Base-by-base conservation (phyloP, 2,797 vertebrate species). In the Acipenser ruthenus region DNA sequence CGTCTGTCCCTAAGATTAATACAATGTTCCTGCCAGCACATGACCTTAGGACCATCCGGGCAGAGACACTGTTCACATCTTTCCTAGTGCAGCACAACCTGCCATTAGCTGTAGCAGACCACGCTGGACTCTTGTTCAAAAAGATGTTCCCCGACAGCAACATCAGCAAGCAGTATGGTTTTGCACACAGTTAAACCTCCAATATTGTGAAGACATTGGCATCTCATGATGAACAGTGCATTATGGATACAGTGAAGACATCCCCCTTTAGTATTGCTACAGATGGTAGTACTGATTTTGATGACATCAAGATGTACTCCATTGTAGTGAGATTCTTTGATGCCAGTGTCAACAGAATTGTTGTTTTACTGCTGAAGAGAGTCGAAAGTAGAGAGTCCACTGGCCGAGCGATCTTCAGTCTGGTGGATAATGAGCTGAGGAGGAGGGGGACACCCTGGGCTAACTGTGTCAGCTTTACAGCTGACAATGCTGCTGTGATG, bases 401-500 rank as follows among this genome's bases (percentile, higher is more conserved):
- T 23, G 71, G 68, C 18, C 50, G 47, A 70, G 51, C 49, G 10
- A 56, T 62, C 63, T 67, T 50, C 61, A 12, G 69, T 11, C 10
- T 66, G 2, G 8, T 66, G 65, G 61, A 68, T 37, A 10, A 8
- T 60, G 65, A 69, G 55, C 37, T 64, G 4, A 69, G 64, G 13
- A 64, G 49, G 37, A 63, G 62, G 49, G 23, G 9, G 13, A 68
- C 61, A 37, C 61, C 62, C 37, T 72, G 68, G 62, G n/a, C 23
- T 12, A 67, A 72, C 13, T 71, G 69, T 62, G 11, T 70, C 47
- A 66, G 68, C 60, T 70, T 70, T 37, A 5, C 65, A 52, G 59
- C 60, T 49, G 66, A 66, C n/a, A 73, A 68, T 64, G 69, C 71
- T 65, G 18, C 55, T 8, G 71, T 73, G 15, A 70, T 73, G 64